A percentile compares a stretch with the other conserved stretches of the same genome.
Conservation (phyloP, 2,113 vertebrate species). For the Boulengeromyrus knoepffleri region DNA sequence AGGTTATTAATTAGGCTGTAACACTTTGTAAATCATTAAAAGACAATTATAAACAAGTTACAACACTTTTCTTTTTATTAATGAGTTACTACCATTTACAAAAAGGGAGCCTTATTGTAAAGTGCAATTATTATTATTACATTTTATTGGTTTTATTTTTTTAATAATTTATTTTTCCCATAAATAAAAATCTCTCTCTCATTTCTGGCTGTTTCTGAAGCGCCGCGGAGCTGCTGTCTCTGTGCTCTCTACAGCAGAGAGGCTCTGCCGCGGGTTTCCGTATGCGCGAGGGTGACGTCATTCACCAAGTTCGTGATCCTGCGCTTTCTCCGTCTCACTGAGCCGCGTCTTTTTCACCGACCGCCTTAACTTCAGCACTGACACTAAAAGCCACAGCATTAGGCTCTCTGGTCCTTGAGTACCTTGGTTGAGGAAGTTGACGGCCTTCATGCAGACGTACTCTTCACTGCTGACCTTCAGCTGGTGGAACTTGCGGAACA, state of each 20-base stretch:
- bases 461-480: slow-evolving; percentile 97
- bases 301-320: background rate
- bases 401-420: slow-evolving; percentile 9
- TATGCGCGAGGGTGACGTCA: background rate
- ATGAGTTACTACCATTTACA: too few species aligned
- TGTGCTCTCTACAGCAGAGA: background rate
- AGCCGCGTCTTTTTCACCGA: background rate
- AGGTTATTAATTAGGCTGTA: background rate
- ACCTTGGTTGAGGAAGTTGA: slow-evolving; percentile 99
- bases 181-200: background rate
- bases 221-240: background rate
- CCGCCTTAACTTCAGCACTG: background rate
- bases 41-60: background rate
- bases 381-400: background rate
- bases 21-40: background rate
- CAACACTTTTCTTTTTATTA: background rate
- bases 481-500: slow-evolving; percentile 92
- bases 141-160: background rate
- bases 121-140: background rate
- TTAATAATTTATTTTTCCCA: background rate
- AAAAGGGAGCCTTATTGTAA: background rate
- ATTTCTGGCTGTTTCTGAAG: background rate
- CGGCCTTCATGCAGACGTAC: slow-evolving; percentile 96
- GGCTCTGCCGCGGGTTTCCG: background rate
- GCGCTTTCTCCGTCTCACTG: background rate